These are phyloP conservation scores for Andricus grossulariae DNA, from an alignment of 1,140 invertebrate species.

Conservation along the genomic window DNA sequence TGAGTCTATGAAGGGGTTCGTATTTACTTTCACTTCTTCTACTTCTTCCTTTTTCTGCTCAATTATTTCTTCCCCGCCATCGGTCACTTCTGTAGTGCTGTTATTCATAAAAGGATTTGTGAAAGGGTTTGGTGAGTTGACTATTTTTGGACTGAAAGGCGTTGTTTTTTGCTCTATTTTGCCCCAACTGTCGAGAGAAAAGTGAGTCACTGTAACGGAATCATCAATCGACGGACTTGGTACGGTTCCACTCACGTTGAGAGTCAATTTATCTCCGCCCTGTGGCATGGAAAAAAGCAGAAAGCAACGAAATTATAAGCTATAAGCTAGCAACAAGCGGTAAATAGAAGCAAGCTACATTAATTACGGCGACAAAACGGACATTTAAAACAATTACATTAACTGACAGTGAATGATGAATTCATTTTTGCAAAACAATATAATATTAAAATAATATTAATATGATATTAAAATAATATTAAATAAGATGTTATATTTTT, in stretches of 20 bases:
- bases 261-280: slow-evolving; percentile 86
- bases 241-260: slow-evolving; percentile 77
- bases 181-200: slow-evolving; percentile 73
- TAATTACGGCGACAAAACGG: slow-evolving; percentile 35
- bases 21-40: slow-evolving; percentile 71
- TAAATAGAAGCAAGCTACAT: neutral
- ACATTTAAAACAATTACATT: slow-evolving; percentile 30
- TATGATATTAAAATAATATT: too few relatives aligned
- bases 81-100: slow-evolving; percentile 37
- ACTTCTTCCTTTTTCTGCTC: slow-evolving; percentile 53
- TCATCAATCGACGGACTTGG: slow-evolving; percentile 66
- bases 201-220: slow-evolving; percentile 73
- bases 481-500: too few relatives aligned
- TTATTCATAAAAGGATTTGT: slow-evolving; percentile 69
- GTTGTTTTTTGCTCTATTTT: slow-evolving; percentile 73
- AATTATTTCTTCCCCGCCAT: slow-evolving; percentile 37
- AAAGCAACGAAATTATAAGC: slow-evolving; percentile 63
- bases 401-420: slow-evolving; percentile 34
- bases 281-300: slow-evolving; percentile 65
- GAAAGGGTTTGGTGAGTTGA: slow-evolving; percentile 72
- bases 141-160: slow-evolving; percentile 66
- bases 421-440: slow-evolving; percentile 37
- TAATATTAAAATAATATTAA: neutral
- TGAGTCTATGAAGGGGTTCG: slow-evolving; percentile 77
- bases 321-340: slow-evolving; percentile 55